phyloP scores from a whole-genome alignment of 2,888 invertebrate genomes.

The Petrolisthes manimaculis region DNA sequence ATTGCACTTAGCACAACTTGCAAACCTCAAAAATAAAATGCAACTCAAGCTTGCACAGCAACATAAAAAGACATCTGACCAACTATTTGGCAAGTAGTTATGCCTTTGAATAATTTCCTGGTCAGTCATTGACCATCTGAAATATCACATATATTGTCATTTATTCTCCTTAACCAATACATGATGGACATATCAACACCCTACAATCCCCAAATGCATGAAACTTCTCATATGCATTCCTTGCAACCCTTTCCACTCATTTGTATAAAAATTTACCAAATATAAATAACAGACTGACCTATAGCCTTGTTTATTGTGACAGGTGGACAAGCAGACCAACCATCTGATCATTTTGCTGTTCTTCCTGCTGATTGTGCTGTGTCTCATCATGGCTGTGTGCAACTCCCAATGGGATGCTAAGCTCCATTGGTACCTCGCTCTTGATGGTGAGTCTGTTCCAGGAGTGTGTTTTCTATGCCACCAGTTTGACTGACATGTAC shows the following conservation, averaged over 20 bases:
- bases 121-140: no score
- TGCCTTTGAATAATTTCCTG: no score
- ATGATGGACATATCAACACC: background rate
- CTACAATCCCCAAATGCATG: background rate
- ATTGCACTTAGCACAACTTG: no score
- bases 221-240: background rate
- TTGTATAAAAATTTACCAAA: background rate
- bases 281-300: background rate
- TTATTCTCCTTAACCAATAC: background rate
- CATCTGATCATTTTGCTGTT: constrained; percentile 96
- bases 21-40: no score
- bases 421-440: constrained; percentile 87
- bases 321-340: constrained; percentile 90
- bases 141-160: no score
- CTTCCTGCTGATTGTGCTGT: constrained; percentile 88
- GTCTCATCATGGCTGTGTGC: constrained; percentile 89
- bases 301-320: background rate
- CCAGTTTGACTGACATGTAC: no score
- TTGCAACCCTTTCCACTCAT: background rate
- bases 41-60: no score
- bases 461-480: no score
- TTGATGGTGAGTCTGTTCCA: constrained; percentile 75
- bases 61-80: no score
- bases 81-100: no score
- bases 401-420: constrained; percentile 86